Conservation (phyloP, 2,888 invertebrate genomes). For the Chloromyia formosa region DNA sequence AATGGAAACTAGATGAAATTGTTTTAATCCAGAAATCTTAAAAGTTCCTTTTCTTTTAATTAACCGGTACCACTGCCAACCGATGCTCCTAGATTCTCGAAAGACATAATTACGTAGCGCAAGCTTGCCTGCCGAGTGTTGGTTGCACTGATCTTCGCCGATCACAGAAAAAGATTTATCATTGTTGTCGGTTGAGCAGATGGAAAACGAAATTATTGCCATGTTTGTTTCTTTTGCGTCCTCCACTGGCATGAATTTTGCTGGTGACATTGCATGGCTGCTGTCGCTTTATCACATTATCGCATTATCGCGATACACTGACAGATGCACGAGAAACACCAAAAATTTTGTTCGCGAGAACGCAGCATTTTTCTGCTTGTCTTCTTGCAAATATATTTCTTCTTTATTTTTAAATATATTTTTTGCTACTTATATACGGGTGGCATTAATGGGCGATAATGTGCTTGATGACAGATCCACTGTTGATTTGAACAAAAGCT, state of each 20-base stretch:
- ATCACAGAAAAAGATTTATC: slow-evolving; percentile 38
- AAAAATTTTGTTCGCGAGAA: slow-evolving; percentile 29
- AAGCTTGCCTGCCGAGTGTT: background rate
- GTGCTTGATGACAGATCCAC: slow-evolving; percentile 27
- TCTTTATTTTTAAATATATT: too few species aligned
- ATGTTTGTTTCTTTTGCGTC: slow-evolving; percentile 11
- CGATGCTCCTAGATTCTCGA: slow-evolving; percentile 25
- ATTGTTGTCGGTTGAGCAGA: slow-evolving; percentile 37
- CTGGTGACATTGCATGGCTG: slow-evolving; percentile 13
- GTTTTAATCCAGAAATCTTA: too few species aligned
- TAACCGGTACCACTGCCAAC: background rate
- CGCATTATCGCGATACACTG: slow-evolving; percentile 31
- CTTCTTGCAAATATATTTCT: background rate
- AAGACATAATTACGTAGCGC: slow-evolving; percentile 28
- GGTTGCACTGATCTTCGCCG: slow-evolving; percentile 32
- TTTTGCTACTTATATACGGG: too few species aligned
- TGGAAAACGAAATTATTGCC: slow-evolving; percentile 36
- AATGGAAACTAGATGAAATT: too few species aligned
- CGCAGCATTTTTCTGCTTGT: slow-evolving; percentile 17
- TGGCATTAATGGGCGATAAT: slow-evolving; percentile 32
- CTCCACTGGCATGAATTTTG: slow-evolving; percentile 19
- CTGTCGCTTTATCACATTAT: slow-evolving; percentile 38
- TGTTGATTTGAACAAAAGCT: slow-evolving; percentile 5
- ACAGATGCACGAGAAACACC: slow-evolving; percentile 34
- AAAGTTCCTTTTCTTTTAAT: too few species aligned